Evolutionary conservation across 2,113 vertebrate species (phyloP).

Genomic region (Hipposideros armiger): DNA sequence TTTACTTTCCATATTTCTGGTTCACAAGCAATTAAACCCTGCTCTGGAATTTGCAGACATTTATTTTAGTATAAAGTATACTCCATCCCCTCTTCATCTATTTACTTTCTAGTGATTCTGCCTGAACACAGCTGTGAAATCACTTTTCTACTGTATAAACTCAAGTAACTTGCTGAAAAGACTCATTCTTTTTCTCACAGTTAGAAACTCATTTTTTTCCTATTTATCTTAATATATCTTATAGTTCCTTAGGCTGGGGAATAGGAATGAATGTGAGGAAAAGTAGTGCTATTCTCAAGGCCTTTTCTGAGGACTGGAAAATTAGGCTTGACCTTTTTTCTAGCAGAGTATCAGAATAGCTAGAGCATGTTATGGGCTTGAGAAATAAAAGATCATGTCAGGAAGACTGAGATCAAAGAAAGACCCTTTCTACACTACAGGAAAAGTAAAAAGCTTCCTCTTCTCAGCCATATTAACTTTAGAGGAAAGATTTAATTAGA

Average conservation of each 20-base stretch:
- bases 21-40: constrained; percentile 51
- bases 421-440: background rate
- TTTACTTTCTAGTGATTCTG: constrained; percentile 53
- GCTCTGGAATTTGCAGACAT: background rate
- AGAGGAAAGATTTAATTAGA: constrained; percentile 69
- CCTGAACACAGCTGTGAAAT: constrained; percentile 53
- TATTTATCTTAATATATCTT: constrained; percentile 65
- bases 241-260: background rate
- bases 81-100: background rate
- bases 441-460: background rate
- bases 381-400: constrained; percentile 53
- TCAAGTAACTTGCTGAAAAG: constrained; percentile 58
- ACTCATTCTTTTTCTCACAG: background rate
- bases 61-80: constrained; percentile 6
- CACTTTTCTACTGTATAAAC: constrained; percentile 53
- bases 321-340: constrained; percentile 47
- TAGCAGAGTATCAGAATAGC: constrained; percentile 4
- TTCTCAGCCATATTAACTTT: background rate
- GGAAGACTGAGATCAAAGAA: background rate
- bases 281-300: background rate
- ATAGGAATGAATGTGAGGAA: background rate
- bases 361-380: background rate
- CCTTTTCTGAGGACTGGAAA: constrained; percentile 31
- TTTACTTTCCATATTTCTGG: constrained; percentile 35
- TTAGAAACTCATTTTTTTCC: constrained; percentile 66